Conservation (phyloP, 2,113 vertebrate species). For the Setophaga kirtlandii region DNA sequence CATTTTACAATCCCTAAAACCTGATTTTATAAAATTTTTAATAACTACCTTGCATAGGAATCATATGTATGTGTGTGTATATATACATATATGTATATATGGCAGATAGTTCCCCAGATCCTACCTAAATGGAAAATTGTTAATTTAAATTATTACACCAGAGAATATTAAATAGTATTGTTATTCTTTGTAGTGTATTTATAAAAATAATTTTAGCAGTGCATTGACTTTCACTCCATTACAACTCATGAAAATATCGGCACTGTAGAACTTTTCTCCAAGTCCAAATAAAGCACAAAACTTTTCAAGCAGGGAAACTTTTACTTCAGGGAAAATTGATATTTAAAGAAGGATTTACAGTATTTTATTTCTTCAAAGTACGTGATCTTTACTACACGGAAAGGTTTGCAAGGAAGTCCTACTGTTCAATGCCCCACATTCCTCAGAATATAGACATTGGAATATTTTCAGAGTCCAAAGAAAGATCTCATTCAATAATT, state of each 20-base stretch:
- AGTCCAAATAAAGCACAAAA: not conserved
- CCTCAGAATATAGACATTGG: not conserved
- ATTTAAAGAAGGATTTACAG: not conserved
- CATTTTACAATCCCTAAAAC: not conserved
- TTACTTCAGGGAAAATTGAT: not conserved
- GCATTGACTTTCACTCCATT: not conserved
- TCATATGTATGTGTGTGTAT: fast-evolving
- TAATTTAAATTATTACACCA: not conserved
- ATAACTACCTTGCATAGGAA: not conserved
- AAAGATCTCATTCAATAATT: not conserved
- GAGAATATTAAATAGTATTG: not conserved
- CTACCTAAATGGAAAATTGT: not conserved
- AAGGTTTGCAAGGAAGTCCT: not conserved
- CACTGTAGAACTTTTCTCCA: not conserved
- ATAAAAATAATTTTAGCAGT: not conserved
- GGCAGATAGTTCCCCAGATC: not conserved
- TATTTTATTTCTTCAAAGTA: not conserved
- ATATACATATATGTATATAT: too few species aligned
- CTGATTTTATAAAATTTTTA: not conserved
- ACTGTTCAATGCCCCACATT: fast-evolving
- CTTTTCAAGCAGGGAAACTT: not conserved
- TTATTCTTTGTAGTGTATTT: not conserved
- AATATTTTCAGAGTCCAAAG: not conserved
- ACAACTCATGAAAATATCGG: not conserved
- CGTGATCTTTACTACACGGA: not conserved